Base-by-base conservation (phyloP, 2,888 invertebrate species). In the Tinea trinotella region DNA sequence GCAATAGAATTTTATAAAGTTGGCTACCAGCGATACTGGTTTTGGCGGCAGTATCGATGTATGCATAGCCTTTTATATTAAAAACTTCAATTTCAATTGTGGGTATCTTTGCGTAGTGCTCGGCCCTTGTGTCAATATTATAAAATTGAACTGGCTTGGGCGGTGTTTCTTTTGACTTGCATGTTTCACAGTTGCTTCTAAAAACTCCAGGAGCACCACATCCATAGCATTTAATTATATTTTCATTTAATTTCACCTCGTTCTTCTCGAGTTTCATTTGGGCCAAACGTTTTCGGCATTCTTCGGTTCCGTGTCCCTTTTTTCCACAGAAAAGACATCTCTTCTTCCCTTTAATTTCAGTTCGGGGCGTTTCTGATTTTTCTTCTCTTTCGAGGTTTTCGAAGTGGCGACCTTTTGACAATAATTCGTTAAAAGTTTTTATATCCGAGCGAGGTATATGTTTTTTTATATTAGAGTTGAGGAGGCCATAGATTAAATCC, bases 201-300 rank as follows among this genome's bases (percentile, higher is more conserved):
- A 59, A 57, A 1, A 60, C 59, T 1, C 59, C 59, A 4, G 59
- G 60, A 3, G 58, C 53, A 7, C 60, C 59, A 52, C 61, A 62
- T 1, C 62, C 61, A 36, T 61, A 60, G 46, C 61, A 60, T 9
- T 52, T 46, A 3, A 58, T 53, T 3, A 15, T 40, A 44, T 10
- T 35, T 35, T 19, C 22, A 7, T 20, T 10, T 13, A 20, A 1
- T 10, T 22, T 49, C 10, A 20, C 10, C 19, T n/a, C 17, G 15
- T 10, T 13, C 17, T 53, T 15, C n/a, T n/a, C n/a, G n/a, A n/a
- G n/a, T 35, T 35, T 5, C 17, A 13, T 30, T 18, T 18, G 34
- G 20, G 49, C 49, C 36, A 15, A 17, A 13, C 34, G 17, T 35
- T 35, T 53, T 10, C 53, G 34, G 12, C 53, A 53, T 9, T 35